Percentiles rank a stretch among this genome's conserved stretches.
phyloP scores from a whole-genome alignment of 2,888 invertebrate genomes.

The Rotaria macrura region DNA sequence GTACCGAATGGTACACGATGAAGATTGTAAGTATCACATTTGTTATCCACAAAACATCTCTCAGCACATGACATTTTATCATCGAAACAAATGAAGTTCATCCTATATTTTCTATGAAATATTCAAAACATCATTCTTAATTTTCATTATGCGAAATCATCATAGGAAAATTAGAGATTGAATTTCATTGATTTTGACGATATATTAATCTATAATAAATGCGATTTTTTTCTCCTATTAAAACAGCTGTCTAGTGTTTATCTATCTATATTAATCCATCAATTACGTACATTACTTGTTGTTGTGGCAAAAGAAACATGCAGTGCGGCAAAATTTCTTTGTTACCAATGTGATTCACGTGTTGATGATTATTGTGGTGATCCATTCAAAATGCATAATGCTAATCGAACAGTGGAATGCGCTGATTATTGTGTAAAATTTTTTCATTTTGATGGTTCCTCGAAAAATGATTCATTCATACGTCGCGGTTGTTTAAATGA shows the following conservation, averaged over 20 bases:
- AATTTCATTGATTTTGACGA: neutral
- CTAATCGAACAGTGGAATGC: slow-evolving; percentile 8
- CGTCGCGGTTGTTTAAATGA: slow-evolving; percentile 2
- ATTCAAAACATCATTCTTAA: neutral
- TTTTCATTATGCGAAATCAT: neutral
- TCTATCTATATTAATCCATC: neutral
- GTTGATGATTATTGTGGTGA: neutral
- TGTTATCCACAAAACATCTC: neutral
- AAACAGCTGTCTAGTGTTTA: neutral
- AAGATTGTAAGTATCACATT: neutral
- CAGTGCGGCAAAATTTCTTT: slow-evolving; percentile 1
- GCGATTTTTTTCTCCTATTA: neutral
- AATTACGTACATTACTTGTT: slow-evolving; percentile 1
- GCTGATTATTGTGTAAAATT: slow-evolving; percentile 16
- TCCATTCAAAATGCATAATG: neutral
- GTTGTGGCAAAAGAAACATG: neutral
- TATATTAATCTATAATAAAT: neutral
- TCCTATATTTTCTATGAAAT: neutral
- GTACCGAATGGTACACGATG: neutral
- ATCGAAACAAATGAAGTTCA: neutral
- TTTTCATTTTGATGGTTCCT: neutral
- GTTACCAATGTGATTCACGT: slow-evolving; percentile 19
- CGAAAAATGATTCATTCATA: neutral
- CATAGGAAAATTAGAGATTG: neutral
- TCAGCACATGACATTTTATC: neutral